Evolutionary conservation across 1,140 invertebrate genomes (phyloP).

Genomic region (Ceratoteleas bidentatus): DNA sequence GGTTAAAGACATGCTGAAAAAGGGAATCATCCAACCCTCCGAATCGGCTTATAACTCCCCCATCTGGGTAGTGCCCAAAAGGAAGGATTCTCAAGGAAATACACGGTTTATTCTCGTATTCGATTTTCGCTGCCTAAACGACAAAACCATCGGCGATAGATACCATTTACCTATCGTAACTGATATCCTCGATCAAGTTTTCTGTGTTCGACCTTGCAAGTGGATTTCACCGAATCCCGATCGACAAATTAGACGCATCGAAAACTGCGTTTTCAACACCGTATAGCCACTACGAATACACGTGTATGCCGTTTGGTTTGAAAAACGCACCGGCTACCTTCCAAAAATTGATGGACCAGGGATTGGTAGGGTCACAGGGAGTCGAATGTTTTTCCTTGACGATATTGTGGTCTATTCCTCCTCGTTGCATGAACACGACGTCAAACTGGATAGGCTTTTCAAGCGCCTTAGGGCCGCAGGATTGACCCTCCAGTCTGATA

Average conservation of each 20-base stretch:
- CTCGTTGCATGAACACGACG: neutral
- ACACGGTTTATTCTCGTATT: neutral
- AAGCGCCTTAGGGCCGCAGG: neutral
- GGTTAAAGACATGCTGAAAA: neutral
- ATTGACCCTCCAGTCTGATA: neutral
- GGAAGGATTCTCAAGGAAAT: neutral
- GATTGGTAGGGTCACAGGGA: constrained; percentile 1
- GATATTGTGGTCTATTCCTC: neutral
- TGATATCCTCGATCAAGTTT: neutral
- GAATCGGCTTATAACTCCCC: constrained; percentile 14
- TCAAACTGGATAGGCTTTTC: neutral
- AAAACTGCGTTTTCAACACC: neutral
- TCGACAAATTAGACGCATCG: neutral
- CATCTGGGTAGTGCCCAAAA: neutral
- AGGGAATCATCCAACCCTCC: neutral
- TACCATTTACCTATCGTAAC: constrained; percentile 8
- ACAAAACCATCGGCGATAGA: neutral
- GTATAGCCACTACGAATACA: constrained; percentile 5
- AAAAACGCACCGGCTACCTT: too few relatives aligned
- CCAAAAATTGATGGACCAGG: too few relatives aligned
- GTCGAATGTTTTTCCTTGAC: neutral
- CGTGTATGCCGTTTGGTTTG: neutral
- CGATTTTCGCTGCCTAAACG: constrained; percentile 10
- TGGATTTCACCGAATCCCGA: constrained; percentile 8
- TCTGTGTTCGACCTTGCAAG: neutral